Conservation (phyloP, 1,140 invertebrate genomes). For the Calephelis virginiensis region DNA sequence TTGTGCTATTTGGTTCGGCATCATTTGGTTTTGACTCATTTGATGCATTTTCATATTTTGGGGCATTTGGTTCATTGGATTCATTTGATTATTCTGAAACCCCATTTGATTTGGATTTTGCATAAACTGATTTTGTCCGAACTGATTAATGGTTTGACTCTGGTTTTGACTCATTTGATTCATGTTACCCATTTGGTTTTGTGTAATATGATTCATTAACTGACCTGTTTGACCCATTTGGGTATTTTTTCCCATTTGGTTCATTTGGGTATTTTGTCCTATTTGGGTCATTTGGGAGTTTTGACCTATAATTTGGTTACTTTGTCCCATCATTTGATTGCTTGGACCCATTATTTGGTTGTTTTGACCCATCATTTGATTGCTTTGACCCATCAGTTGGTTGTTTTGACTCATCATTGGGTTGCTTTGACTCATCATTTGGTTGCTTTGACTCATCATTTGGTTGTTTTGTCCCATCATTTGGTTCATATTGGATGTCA, state of each 20-base stretch:
- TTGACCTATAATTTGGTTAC: slow-evolving; percentile 33
- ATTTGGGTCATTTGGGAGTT: slow-evolving; percentile 35
- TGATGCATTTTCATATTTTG: slow-evolving; percentile 46
- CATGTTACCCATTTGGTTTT: slow-evolving; percentile 34
- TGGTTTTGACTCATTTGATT: slow-evolving; percentile 41
- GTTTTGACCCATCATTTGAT: slow-evolving; percentile 35
- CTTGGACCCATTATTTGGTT: slow-evolving; percentile 28
- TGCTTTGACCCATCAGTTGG: slow-evolving; percentile 47
- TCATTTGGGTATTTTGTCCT: slow-evolving; percentile 41
- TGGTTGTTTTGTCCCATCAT: slow-evolving; percentile 35
- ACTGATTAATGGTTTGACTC: slow-evolving; percentile 39
- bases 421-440: slow-evolving; percentile 41
- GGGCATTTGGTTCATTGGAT: slow-evolving; percentile 36
- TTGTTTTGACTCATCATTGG: slow-evolving; percentile 39
- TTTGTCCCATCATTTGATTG: slow-evolving; percentile 38
- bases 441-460: slow-evolving; percentile 36
- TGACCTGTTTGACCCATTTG: slow-evolving; percentile 43
- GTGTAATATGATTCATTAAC: slow-evolving; percentile 47
- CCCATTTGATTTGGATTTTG: slow-evolving; percentile 40
- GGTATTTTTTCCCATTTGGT: slow-evolving; percentile 39
- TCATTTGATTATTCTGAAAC: slow-evolving; percentile 37
- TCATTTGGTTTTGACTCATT: too few relatives aligned
- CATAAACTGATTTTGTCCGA: slow-evolving; percentile 32
- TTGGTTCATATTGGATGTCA: slow-evolving; percentile 45
- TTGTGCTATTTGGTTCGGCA: too few relatives aligned